These are phyloP conservation scores for Drepana falcataria DNA, from an alignment of 2,888 invertebrate species.

Conservation along the genomic window DNA sequence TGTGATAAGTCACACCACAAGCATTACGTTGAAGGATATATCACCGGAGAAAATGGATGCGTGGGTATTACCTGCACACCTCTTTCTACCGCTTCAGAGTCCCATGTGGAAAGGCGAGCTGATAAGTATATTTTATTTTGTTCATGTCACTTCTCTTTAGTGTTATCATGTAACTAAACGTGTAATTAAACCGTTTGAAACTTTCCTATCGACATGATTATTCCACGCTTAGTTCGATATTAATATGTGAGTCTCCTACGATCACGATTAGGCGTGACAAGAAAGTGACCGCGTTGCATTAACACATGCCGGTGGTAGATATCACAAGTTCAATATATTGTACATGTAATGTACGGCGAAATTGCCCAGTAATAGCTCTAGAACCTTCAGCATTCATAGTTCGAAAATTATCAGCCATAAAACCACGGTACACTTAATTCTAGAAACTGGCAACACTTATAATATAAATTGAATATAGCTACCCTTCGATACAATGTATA, in stretches of 20 bases:
- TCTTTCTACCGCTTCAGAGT: too few relatives aligned
- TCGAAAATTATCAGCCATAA: slow-evolving; percentile 76
- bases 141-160: too few relatives aligned
- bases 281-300: slow-evolving; percentile 66
- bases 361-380: slow-evolving; percentile 70
- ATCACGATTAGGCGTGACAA: slow-evolving; percentile 53
- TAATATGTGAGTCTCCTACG: slow-evolving; percentile 35
- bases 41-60: too few relatives aligned
- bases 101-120: too few relatives aligned
- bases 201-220: neutral
- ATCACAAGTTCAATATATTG: slow-evolving; percentile 57
- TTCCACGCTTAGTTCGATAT: slow-evolving; percentile 17
- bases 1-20: too few relatives aligned
- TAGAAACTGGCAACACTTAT: slow-evolving; percentile 53
- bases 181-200: neutral
- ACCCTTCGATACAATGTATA: slow-evolving; percentile 39
- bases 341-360: slow-evolving; percentile 60
- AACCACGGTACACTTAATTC: slow-evolving; percentile 63
- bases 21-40: too few relatives aligned
- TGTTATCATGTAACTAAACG: too few relatives aligned
- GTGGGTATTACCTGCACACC: too few relatives aligned
- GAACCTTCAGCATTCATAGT: slow-evolving; percentile 70
- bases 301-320: slow-evolving; percentile 42
- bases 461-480: slow-evolving; percentile 48
- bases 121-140: too few relatives aligned